Percentiles rank a stretch among this genome's conserved stretches.
Evolutionary conservation across 1,140 invertebrate genomes (phyloP).

Genomic region (Drosophila setifemur): DNA sequence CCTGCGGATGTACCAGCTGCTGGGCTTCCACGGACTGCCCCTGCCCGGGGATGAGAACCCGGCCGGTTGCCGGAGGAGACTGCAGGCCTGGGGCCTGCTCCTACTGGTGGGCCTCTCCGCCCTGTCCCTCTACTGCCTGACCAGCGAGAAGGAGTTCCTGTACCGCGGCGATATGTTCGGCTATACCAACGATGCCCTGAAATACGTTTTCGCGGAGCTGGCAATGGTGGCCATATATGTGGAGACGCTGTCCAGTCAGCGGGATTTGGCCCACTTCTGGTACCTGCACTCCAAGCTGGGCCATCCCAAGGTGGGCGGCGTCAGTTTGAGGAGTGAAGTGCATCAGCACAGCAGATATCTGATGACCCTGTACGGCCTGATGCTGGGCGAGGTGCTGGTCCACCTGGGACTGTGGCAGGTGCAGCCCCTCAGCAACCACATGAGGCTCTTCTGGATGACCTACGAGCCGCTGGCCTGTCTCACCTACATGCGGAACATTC

Average conservation of each 20-base stretch:
- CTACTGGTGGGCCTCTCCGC: conserved; percentile 20
- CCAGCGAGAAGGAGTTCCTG: conserved; percentile 45
- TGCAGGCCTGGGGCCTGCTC: conserved; percentile 33
- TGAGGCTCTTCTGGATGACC: conserved; percentile 56
- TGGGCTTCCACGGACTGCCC: conserved; percentile 55
- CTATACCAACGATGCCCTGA: conserved; percentile 55
- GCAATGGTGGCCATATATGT: conserved; percentile 55
- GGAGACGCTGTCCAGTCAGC: conserved; percentile 39
- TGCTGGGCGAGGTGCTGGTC: conserved; percentile 23
- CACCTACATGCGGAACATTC: conserved; percentile 58
- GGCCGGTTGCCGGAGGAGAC: not conserved
- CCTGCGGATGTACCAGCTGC: conserved; percentile 57
- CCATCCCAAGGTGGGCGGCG: not conserved
- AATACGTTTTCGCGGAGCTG: conserved; percentile 50
- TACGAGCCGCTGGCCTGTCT: conserved; percentile 56
- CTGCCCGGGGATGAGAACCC: conserved; percentile 15
- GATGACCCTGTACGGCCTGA: conserved; percentile 13
- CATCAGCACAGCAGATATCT: conserved; percentile 32
- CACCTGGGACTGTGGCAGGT: not conserved
- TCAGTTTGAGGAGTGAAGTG: not conserved
- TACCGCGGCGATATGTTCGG: conserved; percentile 55
- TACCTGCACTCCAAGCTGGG: conserved; percentile 20
- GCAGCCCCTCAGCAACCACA: conserved; percentile 13
- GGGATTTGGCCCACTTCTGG: conserved; percentile 55
- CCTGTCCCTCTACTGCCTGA: conserved; percentile 16